These are phyloP conservation scores for Isichthys henryi DNA, from an alignment of 2,113 vertebrate species.

Conservation along the genomic window DNA sequence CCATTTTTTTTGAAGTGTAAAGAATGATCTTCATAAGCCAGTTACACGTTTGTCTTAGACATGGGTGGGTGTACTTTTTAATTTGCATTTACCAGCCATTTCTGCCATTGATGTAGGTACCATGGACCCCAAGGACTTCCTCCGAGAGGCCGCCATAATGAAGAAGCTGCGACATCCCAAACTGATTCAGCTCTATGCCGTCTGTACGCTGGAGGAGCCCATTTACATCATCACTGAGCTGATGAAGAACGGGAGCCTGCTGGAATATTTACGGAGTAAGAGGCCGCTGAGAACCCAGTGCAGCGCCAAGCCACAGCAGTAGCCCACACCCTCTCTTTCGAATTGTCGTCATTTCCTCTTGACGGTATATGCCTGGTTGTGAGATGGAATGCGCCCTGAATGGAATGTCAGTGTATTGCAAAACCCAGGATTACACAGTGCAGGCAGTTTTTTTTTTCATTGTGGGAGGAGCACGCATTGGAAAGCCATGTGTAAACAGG, in stretches of 20 bases:
- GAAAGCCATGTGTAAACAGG: background rate
- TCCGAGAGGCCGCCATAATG: conserved; percentile 91
- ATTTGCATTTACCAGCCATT: background rate
- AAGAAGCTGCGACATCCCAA: conserved; percentile 86
- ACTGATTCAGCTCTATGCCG: conserved; percentile 93
- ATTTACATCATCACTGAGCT: conserved; percentile 97
- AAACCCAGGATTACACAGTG: background rate
- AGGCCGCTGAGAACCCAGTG: background rate
- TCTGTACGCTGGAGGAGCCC: conserved; percentile 87
- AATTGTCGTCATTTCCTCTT: background rate
- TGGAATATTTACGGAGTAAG: conserved; percentile 88
- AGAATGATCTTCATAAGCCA: background rate
- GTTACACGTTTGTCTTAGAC: background rate
- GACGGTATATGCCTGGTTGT: background rate
- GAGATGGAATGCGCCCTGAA: background rate
- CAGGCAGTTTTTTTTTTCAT: background rate
- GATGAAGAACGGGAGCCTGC: conserved; percentile 88
- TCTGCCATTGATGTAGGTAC: conserved; percentile 59
- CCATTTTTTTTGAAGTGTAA: background rate
- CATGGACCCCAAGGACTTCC: conserved; percentile 85
- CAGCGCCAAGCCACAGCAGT: background rate
- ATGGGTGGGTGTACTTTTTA: background rate
- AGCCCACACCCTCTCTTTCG: background rate
- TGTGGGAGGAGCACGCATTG: background rate
- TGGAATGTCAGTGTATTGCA: background rate